These are phyloP conservation scores for Cheilosia soror DNA, from an alignment of 2,888 invertebrate genomes.

Conservation along the genomic window DNA sequence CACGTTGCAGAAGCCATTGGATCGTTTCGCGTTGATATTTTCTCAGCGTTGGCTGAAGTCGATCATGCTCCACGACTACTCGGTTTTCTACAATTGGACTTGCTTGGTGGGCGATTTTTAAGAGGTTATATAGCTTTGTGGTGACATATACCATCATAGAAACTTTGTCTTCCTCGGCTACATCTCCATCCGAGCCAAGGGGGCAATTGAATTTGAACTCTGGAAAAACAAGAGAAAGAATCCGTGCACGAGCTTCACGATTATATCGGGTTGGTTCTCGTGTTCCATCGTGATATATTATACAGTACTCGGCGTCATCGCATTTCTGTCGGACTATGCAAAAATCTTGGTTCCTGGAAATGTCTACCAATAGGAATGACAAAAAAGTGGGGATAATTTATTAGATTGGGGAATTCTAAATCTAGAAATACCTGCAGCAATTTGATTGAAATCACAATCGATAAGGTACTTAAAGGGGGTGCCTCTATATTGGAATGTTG, in stretches of 20 bases:
- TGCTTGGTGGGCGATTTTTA: constrained; percentile 76
- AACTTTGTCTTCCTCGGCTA: constrained; percentile 39
- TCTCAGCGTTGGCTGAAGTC: constrained; percentile 85
- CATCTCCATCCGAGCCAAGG: neutral
- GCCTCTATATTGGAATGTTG: constrained; percentile 38
- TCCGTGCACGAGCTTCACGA: constrained; percentile 12
- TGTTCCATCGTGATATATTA: constrained; percentile 62
- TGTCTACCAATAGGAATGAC: constrained; percentile 1
- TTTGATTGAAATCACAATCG: constrained; percentile 23
- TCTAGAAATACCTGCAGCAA: constrained; percentile 27
- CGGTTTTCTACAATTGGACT: constrained; percentile 57
- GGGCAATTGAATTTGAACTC: constrained; percentile 8
- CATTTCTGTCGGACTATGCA: constrained; percentile 51
- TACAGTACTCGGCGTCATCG: constrained; percentile 50
- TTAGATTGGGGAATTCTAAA: neutral
- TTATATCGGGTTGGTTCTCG: neutral
- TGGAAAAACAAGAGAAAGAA: constrained; percentile 56
- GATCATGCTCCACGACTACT: constrained; percentile 81
- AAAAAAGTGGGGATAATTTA: neutral
- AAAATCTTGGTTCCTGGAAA: constrained; percentile 52
- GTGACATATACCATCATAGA: constrained; percentile 80
- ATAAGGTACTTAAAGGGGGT: constrained; percentile 32
- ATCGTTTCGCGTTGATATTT: constrained; percentile 88
- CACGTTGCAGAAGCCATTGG: constrained; percentile 88
- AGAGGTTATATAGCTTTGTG: constrained; percentile 78